Percentiles rank a stretch among this genome's conserved stretches.
Evolutionary conservation across 2,797 vertebrate genomes (phyloP).

Genomic region (Telmatherina bonti): DNA sequence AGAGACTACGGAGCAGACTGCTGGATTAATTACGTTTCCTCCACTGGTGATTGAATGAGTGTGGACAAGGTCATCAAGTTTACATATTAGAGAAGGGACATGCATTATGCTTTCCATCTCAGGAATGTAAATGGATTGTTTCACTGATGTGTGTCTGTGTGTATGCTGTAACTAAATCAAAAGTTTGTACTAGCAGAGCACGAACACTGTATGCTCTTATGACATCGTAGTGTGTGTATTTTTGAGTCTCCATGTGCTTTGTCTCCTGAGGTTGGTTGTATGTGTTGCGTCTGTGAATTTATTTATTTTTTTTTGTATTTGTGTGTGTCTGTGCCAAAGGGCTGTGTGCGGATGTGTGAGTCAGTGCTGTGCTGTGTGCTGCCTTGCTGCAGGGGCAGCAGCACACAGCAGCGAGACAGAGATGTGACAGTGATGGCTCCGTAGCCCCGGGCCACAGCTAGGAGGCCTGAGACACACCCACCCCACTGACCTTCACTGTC

Average conservation of each 20-base stretch:
- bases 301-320: slow-evolving; percentile 27
- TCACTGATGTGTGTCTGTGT: slow-evolving; percentile 16
- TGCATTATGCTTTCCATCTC: slow-evolving; percentile 53
- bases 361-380: slow-evolving; percentile 57
- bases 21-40: slow-evolving; percentile 65
- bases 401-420: slow-evolving; percentile 69
- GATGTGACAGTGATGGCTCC: slow-evolving; percentile 84
- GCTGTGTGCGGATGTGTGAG: slow-evolving; percentile 46
- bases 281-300: slow-evolving; percentile 40
- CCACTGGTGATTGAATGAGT: slow-evolving; percentile 61
- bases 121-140: slow-evolving; percentile 43
- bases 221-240: slow-evolving; percentile 56
- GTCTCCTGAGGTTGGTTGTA: slow-evolving; percentile 53
- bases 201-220: slow-evolving; percentile 23
- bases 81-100: slow-evolving; percentile 52
- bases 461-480: slow-evolving; percentile 80
- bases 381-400: slow-evolving; percentile 61
- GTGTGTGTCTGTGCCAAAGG: slow-evolving; percentile 44
- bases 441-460: slow-evolving; percentile 80
- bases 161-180: slow-evolving; percentile 30
- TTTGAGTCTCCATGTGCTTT: slow-evolving; percentile 56
- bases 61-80: slow-evolving; percentile 70
- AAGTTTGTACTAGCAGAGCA: slow-evolving; percentile 18
- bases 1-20: slow-evolving; percentile 43
- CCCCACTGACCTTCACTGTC: slow-evolving; percentile 84